A percentile compares a stretch with the other conserved stretches of the same genome.
Evolutionary conservation across 2,113 vertebrate species (phyloP).

Genomic region (Theristicus caerulescens): DNA sequence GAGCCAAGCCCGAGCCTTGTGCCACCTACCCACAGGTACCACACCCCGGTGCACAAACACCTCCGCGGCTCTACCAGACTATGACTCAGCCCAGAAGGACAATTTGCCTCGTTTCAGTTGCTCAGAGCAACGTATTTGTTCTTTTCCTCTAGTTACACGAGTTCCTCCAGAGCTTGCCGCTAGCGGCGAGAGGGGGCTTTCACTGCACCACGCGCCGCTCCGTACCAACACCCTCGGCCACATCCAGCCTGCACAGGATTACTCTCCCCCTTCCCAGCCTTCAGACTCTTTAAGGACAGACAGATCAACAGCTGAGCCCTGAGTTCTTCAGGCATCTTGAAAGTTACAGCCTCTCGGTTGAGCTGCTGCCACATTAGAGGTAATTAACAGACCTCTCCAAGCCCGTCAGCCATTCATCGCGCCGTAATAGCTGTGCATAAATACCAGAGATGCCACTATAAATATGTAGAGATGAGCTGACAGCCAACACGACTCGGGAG

Average conservation of each 20-base stretch:
- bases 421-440: fast-evolving
- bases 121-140: conserved; percentile 22
- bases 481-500: background rate
- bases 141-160: background rate
- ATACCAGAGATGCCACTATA: background rate
- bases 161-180: background rate
- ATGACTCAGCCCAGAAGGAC: conserved; percentile 28
- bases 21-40: background rate
- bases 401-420: fast-evolving
- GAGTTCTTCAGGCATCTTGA: background rate
- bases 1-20: background rate
- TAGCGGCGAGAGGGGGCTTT: background rate
- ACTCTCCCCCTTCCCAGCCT: background rate
- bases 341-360: fast-evolving
- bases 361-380: background rate
- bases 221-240: fast-evolving
- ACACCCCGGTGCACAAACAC: conserved; percentile 38
- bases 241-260: fast-evolving
- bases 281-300: background rate
- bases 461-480: fast-evolving
- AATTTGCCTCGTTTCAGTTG: background rate
- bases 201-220: fast-evolving
- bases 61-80: background rate
- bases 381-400: too few relatives aligned
- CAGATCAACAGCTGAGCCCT: fast-evolving